Percentiles rank a stretch among this genome's conserved stretches.
Evolutionary conservation across 2,113 vertebrate genomes (phyloP).

Genomic region (Ailurus styani): DNA sequence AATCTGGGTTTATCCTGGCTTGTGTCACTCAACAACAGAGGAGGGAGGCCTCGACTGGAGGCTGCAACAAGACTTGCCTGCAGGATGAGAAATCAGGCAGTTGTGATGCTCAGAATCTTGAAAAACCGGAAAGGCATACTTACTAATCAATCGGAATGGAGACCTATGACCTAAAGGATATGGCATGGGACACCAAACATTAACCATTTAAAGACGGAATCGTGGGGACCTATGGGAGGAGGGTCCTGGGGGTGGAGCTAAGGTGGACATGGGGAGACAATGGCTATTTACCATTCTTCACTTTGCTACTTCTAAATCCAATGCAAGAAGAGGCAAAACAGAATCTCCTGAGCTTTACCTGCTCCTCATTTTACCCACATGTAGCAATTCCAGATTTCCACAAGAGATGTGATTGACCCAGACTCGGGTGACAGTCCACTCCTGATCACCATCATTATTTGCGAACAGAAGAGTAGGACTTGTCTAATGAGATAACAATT

Average conservation of each 20-base stretch:
- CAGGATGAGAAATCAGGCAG: not conserved
- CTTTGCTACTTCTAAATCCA: not conserved
- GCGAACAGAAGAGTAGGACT: not conserved
- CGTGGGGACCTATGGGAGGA: not conserved
- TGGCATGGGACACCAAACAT: no score
- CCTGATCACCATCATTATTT: not conserved
- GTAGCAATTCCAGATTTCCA: not conserved
- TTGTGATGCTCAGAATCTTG: not conserved
- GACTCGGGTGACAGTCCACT: not conserved
- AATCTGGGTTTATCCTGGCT: not conserved
- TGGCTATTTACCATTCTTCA: not conserved
- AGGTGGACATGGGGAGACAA: not conserved
- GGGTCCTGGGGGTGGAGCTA: not conserved
- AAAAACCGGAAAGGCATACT: not conserved
- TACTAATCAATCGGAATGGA: not conserved
- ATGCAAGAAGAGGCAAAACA: not conserved
- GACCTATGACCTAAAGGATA: no score
- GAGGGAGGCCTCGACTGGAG: not conserved
- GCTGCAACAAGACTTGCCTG: not conserved
- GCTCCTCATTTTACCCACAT: not conserved
- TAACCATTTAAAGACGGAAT: not conserved
- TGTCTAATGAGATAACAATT: not conserved
- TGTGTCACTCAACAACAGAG: not conserved
- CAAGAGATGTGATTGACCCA: not conserved
- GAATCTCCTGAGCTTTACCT: not conserved